phyloP scores from a whole-genome alignment of 2,888 invertebrate genomes.

The Ormyrus nitidulus region DNA sequence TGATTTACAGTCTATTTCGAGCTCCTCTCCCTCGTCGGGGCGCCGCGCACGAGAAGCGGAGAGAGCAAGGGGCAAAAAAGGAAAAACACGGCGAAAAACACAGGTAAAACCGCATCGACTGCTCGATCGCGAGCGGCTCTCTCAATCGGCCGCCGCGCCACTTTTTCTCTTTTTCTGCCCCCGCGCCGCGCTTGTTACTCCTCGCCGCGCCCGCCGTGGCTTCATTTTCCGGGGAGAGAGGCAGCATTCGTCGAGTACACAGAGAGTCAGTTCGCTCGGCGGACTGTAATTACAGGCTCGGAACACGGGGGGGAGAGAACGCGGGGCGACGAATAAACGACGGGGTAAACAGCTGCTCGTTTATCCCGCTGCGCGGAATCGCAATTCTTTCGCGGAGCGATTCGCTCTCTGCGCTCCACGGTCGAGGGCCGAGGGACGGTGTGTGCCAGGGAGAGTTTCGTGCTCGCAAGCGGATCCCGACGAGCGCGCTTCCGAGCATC shows the following conservation, averaged over 20 bases:
- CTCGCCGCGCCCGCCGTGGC: not conserved
- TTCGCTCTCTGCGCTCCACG: not conserved
- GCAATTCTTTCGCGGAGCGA: conserved; percentile 9
- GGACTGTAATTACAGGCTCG: conserved; percentile 39
- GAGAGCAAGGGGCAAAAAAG: conserved; percentile 5
- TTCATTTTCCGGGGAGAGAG: conserved; percentile 2
- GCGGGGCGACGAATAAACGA: conserved; percentile 37
- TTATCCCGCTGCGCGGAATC: conserved; percentile 22
- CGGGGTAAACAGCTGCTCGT: conserved; percentile 37
- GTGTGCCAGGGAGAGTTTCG: too few species aligned
- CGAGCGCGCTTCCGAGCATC: too few species aligned
- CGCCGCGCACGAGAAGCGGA: not conserved
- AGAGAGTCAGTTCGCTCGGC: conserved; percentile 2
- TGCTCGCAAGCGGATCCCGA: too few species aligned
- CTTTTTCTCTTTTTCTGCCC: conserved; percentile 12
- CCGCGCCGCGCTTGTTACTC: not conserved
- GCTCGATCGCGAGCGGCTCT: not conserved
- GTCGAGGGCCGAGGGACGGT: too few species aligned
- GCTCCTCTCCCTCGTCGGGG: not conserved
- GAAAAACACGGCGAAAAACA: conserved; percentile 12
- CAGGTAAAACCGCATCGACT: conserved; percentile 14
- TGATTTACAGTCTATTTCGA: conserved; percentile 43
- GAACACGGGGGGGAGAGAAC: not conserved
- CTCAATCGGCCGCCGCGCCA: not conserved
- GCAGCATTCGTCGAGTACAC: not conserved